Conservation (phyloP, 2,113 vertebrate species). For the Acrocephalus arundinaceus region DNA sequence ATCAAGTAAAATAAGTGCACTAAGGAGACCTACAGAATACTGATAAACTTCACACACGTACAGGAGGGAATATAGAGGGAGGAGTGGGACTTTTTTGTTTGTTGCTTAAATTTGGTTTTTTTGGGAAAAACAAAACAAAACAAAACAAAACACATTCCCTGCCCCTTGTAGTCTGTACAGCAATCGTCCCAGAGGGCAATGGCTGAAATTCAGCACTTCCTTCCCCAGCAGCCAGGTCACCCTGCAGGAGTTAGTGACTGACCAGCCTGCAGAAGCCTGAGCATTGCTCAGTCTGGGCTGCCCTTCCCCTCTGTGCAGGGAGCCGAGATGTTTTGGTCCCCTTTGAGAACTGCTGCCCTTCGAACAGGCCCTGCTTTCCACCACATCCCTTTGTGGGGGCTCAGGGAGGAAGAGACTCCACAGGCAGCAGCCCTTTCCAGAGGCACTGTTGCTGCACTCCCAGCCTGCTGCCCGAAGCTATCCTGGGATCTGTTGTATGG, state of each 20-base stretch:
- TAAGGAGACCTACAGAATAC: constrained; percentile 76
- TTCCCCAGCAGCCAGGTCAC: not conserved
- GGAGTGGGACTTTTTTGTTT: constrained; percentile 8
- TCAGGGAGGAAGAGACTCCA: not conserved
- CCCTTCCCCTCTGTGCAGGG: not conserved
- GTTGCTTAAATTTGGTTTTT: constrained; percentile 55
- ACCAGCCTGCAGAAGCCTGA: not conserved
- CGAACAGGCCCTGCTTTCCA: rapidly evolving
- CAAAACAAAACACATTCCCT: not conserved
- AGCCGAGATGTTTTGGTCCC: not conserved
- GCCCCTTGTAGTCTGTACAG: constrained; percentile 22
- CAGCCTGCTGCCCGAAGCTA: not conserved
- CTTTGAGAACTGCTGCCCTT: not conserved
- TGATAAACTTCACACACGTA: constrained; percentile 69
- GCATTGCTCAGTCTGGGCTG: not conserved
- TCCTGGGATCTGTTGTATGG: not conserved
- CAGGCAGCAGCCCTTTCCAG: not conserved
- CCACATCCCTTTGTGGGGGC: not conserved
- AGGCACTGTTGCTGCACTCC: not conserved
- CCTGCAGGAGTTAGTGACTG: not conserved
- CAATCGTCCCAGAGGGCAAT: not conserved
- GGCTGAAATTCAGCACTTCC: not conserved
- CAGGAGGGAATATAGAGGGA: constrained; percentile 58
- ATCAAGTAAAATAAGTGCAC: constrained; percentile 77
- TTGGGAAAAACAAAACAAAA: not conserved